These are phyloP conservation scores for Paramormyrops kingsleyae DNA, from an alignment of 2,113 vertebrate species.

Conservation along the genomic window DNA sequence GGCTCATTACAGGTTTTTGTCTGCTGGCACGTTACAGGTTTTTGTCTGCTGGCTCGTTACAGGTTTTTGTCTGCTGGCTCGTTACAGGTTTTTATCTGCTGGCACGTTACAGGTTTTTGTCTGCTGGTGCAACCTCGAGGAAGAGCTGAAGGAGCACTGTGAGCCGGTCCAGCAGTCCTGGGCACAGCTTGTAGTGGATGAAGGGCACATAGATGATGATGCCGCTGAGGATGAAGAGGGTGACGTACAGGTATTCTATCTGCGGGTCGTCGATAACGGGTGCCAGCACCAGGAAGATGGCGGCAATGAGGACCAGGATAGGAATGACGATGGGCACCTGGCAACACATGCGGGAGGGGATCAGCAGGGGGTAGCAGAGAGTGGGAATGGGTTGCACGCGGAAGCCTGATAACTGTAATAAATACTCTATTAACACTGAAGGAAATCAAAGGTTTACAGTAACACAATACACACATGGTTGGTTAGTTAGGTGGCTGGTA, in stretches of 20 bases:
- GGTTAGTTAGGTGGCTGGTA: not conserved
- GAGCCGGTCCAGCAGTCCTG: constrained; percentile 53
- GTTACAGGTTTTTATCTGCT: not conserved
- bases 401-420: not conserved
- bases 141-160: constrained; percentile 78
- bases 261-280: constrained; percentile 72
- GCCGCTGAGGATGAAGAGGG: constrained; percentile 71
- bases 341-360: constrained; percentile 21
- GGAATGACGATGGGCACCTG: constrained; percentile 78
- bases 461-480: not conserved
- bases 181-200: constrained; percentile 66
- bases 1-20: not conserved
- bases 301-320: constrained; percentile 63
- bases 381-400: not conserved
- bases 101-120: constrained; percentile 47
- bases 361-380: not conserved
- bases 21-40: not conserved
- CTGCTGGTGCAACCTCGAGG: constrained; percentile 71
- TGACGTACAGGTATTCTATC: constrained; percentile 72
- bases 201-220: constrained; percentile 72
- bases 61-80: not conserved
- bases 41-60: not conserved
- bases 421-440: not conserved
- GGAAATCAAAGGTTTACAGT: not conserved
- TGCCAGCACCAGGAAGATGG: constrained; percentile 72